These are phyloP conservation scores for Ceriagrion tenellum DNA, from an alignment of 2,888 invertebrate genomes.

Conservation along the genomic window DNA sequence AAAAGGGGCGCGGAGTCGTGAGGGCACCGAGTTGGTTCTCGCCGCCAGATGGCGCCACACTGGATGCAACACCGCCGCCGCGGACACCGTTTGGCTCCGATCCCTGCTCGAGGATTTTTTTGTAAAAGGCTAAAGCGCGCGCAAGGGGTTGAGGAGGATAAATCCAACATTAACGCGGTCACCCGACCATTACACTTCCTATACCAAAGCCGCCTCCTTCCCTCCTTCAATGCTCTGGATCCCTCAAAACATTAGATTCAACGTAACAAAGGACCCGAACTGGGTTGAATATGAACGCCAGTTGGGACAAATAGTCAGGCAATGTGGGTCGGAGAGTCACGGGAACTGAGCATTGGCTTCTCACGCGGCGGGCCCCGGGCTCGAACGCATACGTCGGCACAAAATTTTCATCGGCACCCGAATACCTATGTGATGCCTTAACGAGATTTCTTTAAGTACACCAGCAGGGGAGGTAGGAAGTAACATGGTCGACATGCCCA, in stretches of 20 bases:
- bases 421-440: too few relatives aligned
- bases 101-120: background rate
- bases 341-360: too few relatives aligned
- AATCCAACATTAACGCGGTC: background rate
- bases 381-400: too few relatives aligned
- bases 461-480: too few relatives aligned
- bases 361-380: too few relatives aligned
- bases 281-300: background rate
- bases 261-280: background rate
- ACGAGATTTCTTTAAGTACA: too few relatives aligned
- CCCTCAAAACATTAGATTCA: background rate
- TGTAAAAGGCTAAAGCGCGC: background rate
- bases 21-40: background rate
- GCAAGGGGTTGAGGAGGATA: background rate
- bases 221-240: too few relatives aligned
- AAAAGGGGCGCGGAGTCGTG: background rate
- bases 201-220: background rate
- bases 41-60: background rate
- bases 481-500: too few relatives aligned
- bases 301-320: background rate
- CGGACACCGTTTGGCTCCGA: background rate
- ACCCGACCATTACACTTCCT: background rate
- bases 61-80: background rate
- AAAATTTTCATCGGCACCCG: too few relatives aligned
- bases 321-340: too few relatives aligned